Evolutionary conservation across 2,888 invertebrate species (phyloP).

Genomic region (Morinoia aosen): DNA sequence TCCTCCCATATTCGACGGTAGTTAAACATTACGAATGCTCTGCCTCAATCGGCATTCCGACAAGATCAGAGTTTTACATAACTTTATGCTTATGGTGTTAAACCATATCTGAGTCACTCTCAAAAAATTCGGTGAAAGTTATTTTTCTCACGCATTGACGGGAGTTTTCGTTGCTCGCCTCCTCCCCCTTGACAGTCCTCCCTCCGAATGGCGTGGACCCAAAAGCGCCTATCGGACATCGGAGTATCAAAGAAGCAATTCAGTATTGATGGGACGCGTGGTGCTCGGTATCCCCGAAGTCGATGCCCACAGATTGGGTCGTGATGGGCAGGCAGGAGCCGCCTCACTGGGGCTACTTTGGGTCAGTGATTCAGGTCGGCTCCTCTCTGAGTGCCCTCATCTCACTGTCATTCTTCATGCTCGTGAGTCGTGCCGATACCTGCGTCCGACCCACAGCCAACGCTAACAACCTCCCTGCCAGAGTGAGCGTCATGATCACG

Average conservation of each 20-base stretch:
- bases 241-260: constrained; percentile 49
- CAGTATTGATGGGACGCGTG: constrained; percentile 51
- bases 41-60: not conserved
- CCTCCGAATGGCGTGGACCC: not conserved
- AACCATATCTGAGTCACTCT: not conserved
- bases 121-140: not conserved
- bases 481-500: not conserved
- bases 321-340: constrained; percentile 36
- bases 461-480: not conserved
- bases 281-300: not conserved
- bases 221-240: constrained; percentile 49
- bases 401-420: constrained; percentile 9
- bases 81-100: not conserved
- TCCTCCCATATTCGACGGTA: not conserved
- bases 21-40: not conserved
- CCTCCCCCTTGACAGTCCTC: not conserved
- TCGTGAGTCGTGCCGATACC: constrained; percentile 4
- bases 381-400: not conserved
- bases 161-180: not conserved
- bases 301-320: constrained; percentile 40
- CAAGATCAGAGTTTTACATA: not conserved
- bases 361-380: constrained; percentile 41
- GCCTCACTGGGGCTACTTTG: constrained; percentile 34
- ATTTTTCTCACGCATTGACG: not conserved
- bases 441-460: not conserved